Evolutionary conservation across 2,888 invertebrate genomes (phyloP).

Genomic region (Brachylomia viminalis): DNA sequence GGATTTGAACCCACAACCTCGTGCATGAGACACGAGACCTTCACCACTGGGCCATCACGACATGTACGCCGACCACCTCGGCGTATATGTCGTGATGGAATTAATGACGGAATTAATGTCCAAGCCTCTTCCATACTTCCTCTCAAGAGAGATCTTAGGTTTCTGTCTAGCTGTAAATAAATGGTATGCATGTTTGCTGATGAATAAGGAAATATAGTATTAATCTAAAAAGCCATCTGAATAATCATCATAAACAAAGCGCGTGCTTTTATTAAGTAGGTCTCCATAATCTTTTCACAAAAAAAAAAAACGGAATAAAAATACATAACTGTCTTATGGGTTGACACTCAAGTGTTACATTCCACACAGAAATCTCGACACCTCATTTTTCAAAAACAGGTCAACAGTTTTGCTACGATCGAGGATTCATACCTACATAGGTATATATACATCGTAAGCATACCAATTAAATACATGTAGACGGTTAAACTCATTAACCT

Average conservation of each 20-base stretch:
- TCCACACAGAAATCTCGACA: neutral
- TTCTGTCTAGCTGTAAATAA: neutral
- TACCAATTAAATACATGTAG: no score
- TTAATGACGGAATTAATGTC: neutral
- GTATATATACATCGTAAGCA: neutral
- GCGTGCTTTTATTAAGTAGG: neutral
- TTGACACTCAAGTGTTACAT: neutral
- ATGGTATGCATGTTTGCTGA: neutral
- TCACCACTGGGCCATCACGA: neutral
- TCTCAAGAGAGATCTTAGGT: neutral
- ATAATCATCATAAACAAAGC: neutral
- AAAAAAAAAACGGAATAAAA: neutral
- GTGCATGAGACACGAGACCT: neutral
- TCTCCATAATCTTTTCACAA: neutral
- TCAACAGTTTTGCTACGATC: neutral
- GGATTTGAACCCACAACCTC: neutral
- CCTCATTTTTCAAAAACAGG: neutral
- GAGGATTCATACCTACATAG: neutral
- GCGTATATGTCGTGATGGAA: no score
- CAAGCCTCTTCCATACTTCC: neutral
- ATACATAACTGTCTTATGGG: neutral
- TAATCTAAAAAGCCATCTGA: neutral
- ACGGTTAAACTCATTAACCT: constrained; percentile 31
- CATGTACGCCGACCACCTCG: neutral
- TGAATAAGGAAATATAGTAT: neutral